Evolutionary conservation across 2,888 invertebrate genomes (phyloP).

Genomic region (Eristalis tenax): DNA sequence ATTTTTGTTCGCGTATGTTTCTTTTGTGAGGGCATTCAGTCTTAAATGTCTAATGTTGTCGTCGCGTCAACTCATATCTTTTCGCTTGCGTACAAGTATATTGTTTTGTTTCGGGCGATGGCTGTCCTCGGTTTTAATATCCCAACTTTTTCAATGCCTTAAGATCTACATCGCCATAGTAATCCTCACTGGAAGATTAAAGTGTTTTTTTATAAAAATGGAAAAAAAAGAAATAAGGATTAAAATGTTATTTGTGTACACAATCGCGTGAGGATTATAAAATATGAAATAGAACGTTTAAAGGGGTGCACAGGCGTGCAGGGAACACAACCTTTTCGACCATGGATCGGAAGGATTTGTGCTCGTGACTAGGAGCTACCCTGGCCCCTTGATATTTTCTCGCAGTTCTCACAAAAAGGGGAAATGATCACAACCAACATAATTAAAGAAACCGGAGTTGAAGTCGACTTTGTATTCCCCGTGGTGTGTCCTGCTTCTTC

Average conservation of each 20-base stretch:
- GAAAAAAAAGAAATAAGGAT: constrained; percentile 69
- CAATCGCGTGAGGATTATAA: neutral
- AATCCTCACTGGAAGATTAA: constrained; percentile 88
- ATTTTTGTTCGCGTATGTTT: constrained; percentile 4
- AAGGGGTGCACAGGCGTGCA: neutral
- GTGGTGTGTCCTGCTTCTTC: neutral
- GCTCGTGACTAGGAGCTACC: no score
- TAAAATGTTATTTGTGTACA: constrained; percentile 39
- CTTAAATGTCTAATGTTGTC: constrained; percentile 68
- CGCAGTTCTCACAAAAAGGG: neutral
- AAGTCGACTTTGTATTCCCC: neutral
- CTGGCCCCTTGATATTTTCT: neutral
- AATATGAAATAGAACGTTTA: neutral
- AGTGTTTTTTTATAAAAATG: constrained; percentile 14
- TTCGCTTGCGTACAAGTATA: neutral
- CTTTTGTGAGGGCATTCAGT: constrained; percentile 52
- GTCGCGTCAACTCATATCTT: constrained; percentile 28
- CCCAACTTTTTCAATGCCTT: constrained; percentile 93
- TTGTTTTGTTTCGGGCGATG: constrained; percentile 22
- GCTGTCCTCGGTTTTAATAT: constrained; percentile 74
- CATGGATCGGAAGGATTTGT: neutral
- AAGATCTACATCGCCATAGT: constrained; percentile 94
- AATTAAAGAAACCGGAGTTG: constrained; percentile 32
- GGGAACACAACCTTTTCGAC: neutral
- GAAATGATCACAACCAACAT: constrained; percentile 33